Conservation (phyloP, 1,140 invertebrate genomes). For the Drusus annulatus region DNA sequence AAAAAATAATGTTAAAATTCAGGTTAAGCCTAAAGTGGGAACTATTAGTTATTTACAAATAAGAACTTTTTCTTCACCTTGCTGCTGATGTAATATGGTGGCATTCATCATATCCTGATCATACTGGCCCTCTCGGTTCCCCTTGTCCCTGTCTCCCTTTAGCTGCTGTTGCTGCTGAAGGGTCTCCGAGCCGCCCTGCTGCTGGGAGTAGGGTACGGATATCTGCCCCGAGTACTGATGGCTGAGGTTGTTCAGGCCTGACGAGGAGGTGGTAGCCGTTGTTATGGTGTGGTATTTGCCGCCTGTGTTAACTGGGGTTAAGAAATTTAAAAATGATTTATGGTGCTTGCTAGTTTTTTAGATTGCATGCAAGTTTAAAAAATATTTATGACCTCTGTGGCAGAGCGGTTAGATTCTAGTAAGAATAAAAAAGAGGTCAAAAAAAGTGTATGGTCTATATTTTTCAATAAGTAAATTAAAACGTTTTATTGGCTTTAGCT, state of each 20-base stretch:
- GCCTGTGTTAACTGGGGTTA: slow-evolving; percentile 63
- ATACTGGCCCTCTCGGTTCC: slow-evolving; percentile 36
- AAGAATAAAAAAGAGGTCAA: no score
- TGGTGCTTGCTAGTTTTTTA: no score
- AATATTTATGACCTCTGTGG: no score
- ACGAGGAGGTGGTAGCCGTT: slow-evolving; percentile 62
- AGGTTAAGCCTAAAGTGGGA: no score
- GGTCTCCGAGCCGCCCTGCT: slow-evolving; percentile 48
- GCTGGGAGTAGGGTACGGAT: slow-evolving; percentile 61
- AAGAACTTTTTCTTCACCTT: slow-evolving; percentile 58
- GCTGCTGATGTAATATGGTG: slow-evolving; percentile 67
- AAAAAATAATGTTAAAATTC: no score
- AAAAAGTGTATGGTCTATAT: no score
- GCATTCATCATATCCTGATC: slow-evolving; percentile 68
- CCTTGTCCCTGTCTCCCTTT: slow-evolving; percentile 49
- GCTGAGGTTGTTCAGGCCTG: slow-evolving; percentile 67
- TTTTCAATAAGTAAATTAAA: no score
- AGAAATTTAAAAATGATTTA: no score
- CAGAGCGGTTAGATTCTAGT: no score
- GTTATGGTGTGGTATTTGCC: slow-evolving; percentile 68
- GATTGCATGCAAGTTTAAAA: no score
- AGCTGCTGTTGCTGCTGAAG: slow-evolving; percentile 61
- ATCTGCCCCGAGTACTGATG: slow-evolving; percentile 65
- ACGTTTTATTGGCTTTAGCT: no score
- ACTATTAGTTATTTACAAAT: not conserved